phyloP scores from a whole-genome alignment of 2,113 vertebrate species.

The Bufo bufo region DNA sequence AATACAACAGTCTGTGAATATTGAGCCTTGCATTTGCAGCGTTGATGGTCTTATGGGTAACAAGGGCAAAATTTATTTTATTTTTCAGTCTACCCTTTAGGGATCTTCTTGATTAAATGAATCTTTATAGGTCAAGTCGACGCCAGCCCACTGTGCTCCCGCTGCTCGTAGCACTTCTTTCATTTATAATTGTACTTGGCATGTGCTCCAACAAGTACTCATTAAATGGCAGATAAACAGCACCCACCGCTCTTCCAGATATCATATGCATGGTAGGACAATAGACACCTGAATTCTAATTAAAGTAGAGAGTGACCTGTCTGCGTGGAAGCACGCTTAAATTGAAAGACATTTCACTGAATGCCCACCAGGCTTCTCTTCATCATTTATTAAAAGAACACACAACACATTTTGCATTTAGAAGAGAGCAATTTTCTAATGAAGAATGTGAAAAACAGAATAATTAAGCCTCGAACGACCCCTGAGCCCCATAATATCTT shows the following conservation, averaged over 20 bases:
- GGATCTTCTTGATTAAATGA: conserved; percentile 11
- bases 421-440: conserved; percentile 14
- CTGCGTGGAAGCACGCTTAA: conserved; percentile 12
- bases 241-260: neutral
- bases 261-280: conserved; percentile 35
- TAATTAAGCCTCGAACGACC: neutral
- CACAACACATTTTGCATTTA: conserved; percentile 18
- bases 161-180: neutral
- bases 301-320: conserved; percentile 26
- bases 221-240: conserved; percentile 52
- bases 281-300: conserved; percentile 51
- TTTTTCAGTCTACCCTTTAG: neutral
- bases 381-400: conserved; percentile 49
- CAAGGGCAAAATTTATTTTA: neutral
- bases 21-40: neutral
- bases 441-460: conserved; percentile 1
- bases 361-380: conserved; percentile 40
- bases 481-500: neutral
- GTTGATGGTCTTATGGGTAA: neutral
- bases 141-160: neutral
- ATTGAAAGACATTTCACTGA: conserved; percentile 29
- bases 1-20: neutral
- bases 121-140: conserved; percentile 22
- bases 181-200: conserved; percentile 22
- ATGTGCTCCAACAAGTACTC: conserved; percentile 35